These are phyloP conservation scores for Tautogolabrus adspersus DNA, from an alignment of 2,113 vertebrate genomes.

Conservation along the genomic window DNA sequence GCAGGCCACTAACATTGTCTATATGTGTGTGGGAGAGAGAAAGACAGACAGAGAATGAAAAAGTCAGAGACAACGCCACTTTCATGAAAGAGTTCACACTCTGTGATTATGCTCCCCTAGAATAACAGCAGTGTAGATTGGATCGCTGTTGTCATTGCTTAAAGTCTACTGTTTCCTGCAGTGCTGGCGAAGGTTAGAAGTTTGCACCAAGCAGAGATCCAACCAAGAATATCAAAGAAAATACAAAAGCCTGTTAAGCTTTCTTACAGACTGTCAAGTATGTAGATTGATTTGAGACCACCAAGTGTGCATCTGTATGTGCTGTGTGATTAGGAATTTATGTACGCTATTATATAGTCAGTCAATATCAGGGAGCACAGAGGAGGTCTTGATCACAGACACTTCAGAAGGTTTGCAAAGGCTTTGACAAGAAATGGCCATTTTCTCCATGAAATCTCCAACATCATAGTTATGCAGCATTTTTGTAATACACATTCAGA, in stretches of 20 bases:
- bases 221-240: conserved; percentile 45
- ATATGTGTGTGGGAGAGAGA: background rate
- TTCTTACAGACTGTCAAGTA: conserved; percentile 28
- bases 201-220: conserved; percentile 39
- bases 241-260: conserved; percentile 32
- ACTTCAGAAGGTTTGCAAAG: background rate
- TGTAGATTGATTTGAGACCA: conserved; percentile 22
- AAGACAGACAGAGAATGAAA: conserved; percentile 6
- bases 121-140: conserved; percentile 48
- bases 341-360: conserved; percentile 19
- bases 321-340: conserved; percentile 27
- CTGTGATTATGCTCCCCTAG: conserved; percentile 44
- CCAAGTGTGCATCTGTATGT: background rate
- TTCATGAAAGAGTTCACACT: conserved; percentile 49
- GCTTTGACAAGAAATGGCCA: conserved; percentile 12
- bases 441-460: conserved; percentile 12
- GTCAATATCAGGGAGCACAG: conserved; percentile 15
- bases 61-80: conserved; percentile 20
- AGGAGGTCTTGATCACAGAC: conserved; percentile 6
- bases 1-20: background rate
- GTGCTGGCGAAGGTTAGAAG: conserved; percentile 39
- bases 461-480: background rate
- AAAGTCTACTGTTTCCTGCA: conserved; percentile 47
- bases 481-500: background rate
- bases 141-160: conserved; percentile 34